Conservation (phyloP, 2,888 invertebrate genomes). For the Litoditis marina region DNA sequence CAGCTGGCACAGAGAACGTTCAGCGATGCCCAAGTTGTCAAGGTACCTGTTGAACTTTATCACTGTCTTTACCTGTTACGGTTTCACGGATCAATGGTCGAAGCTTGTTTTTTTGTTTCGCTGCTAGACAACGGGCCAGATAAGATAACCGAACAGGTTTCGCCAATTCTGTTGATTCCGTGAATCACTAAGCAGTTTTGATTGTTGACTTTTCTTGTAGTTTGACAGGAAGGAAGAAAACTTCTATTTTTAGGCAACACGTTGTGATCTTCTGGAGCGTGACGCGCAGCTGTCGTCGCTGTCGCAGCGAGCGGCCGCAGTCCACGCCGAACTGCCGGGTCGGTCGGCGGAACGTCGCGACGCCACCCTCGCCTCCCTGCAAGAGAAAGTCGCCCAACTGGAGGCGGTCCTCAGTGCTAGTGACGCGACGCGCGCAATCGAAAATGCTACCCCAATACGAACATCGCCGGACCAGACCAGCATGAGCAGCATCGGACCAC, state of each 20-base stretch:
- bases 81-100: too few species aligned
- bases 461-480: constrained; percentile 34
- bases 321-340: constrained; percentile 44
- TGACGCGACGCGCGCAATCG: constrained; percentile 12
- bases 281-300: constrained; percentile 41
- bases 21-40: constrained; percentile 14
- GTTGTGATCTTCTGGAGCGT: constrained; percentile 45
- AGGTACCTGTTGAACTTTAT: constrained; percentile 1
- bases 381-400: constrained; percentile 33
- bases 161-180: too few species aligned
- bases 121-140: too few species aligned
- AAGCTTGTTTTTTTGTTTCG: too few species aligned
- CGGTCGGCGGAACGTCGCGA: constrained; percentile 30
- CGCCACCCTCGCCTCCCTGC: constrained; percentile 32
- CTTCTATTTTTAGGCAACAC: constrained; percentile 36
- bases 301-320: constrained; percentile 41
- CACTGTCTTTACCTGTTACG: not conserved
- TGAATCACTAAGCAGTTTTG: too few species aligned
- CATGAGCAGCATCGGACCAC: constrained; percentile 13
- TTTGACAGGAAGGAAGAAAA: too few species aligned
- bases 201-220: too few species aligned
- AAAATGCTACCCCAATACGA: constrained; percentile 7
- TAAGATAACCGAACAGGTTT: too few species aligned
- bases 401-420: constrained; percentile 38
- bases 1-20: constrained; percentile 6